Base-by-base conservation (phyloP, 2,113 vertebrate species). In the Coreoperca whiteheadi region DNA sequence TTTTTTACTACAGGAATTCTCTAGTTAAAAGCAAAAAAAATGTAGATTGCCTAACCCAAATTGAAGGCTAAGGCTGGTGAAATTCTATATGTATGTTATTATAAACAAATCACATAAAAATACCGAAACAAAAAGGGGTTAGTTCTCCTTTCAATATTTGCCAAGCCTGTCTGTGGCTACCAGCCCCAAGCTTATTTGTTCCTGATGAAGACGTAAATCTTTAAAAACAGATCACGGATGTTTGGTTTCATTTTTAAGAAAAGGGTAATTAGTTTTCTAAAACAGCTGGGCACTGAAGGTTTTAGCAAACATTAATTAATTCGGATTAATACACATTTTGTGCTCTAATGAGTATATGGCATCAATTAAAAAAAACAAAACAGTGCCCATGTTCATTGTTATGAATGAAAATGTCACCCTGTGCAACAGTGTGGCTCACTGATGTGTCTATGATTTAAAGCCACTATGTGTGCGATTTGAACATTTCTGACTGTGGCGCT, bases 61-160 rank as follows among this genome's bases (percentile, higher is more conserved):
- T 14, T 28, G 11, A 78, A 74, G 10, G 46, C 15, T 21, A 4
- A 77, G 21, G 37, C 21, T 20, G 14, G 28, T 60, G 32, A n/a
- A 82, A 34, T 50, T 51, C 16, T 18, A 32, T 53, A 21, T 48
- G 70, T 48, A 50, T 77, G 0, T 67, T 53, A 60, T 14, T 63
- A 30, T 77, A 8, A 82, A 70, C 15, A 63, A 83, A 83, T 83
- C 15, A 65, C 39, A n/a, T 63, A 11, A 85, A 70, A 68, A 54
- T n/a, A 53, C 43, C 10, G 50, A 77, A 83, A 51, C 28, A 51
- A 34, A 5, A 7, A 64, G 18, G 4, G 28, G 15, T 54, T 34
- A 9, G 15, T 32, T 20, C 12, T 10, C 60, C 39, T 34, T 51
- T 63, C 9, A 21, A 20, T 54, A 9, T 23, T 34, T 23, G 1